Evolutionary conservation across 2,797 vertebrate genomes (phyloP).

Genomic region (Anguilla anguilla): DNA sequence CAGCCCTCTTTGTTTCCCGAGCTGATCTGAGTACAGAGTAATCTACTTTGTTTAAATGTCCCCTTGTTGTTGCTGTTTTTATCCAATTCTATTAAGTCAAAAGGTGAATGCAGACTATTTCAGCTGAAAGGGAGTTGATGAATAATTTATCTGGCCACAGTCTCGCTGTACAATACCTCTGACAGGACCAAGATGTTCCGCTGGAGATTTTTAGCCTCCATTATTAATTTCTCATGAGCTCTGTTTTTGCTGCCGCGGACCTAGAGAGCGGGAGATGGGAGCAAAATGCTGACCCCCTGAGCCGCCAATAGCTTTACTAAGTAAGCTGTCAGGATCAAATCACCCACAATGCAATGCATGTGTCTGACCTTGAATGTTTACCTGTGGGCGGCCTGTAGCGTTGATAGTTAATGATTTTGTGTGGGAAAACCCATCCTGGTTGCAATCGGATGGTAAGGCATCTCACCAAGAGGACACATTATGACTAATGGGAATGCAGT

Average conservation of each 20-base stretch:
- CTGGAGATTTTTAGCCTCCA: neutral
- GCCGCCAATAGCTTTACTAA: neutral
- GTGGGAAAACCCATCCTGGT: neutral
- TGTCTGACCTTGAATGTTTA: neutral
- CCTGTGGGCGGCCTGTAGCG: too few species aligned
- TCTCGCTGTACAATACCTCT: neutral
- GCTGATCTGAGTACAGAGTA: constrained; percentile 13
- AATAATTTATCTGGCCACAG: neutral
- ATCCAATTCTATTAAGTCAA: neutral
- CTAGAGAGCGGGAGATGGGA: neutral
- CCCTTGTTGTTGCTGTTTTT: constrained; percentile 17
- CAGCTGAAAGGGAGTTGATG: neutral
- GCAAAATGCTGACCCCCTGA: neutral
- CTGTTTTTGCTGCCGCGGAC: neutral
- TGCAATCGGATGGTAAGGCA: neutral
- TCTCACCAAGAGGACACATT: neutral
- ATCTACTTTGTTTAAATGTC: constrained; percentile 4
- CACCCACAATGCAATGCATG: neutral
- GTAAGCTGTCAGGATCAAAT: neutral
- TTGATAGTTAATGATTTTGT: neutral
- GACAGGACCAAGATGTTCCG: neutral
- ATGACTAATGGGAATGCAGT: neutral
- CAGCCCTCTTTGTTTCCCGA: neutral
- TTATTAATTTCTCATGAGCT: neutral
- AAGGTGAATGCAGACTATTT: neutral